These are phyloP conservation scores for Sarcophaga rosellei DNA, from an alignment of 2,888 invertebrate species.

Conservation along the genomic window DNA sequence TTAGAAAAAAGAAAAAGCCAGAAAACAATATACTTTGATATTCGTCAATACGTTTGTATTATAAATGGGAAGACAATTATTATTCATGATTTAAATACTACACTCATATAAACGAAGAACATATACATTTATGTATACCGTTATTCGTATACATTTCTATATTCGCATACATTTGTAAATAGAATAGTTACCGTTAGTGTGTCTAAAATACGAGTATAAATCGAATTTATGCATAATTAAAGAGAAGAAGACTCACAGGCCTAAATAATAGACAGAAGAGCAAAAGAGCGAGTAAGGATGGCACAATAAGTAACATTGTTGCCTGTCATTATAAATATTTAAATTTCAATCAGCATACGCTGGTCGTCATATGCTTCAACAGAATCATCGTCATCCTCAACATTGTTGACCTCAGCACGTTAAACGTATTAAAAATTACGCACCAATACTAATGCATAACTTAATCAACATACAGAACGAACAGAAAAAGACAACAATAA, in stretches of 20 bases:
- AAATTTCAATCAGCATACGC: constrained; percentile 66
- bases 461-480: neutral
- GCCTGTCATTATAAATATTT: constrained; percentile 64
- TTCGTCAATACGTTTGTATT: constrained; percentile 4
- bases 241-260: neutral
- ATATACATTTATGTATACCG: too few relatives aligned
- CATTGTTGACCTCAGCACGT: neutral
- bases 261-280: neutral
- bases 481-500: neutral
- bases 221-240: constrained; percentile 50
- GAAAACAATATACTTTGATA: neutral
- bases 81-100: neutral
- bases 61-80: neutral
- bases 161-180: neutral
- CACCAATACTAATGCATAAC: constrained; percentile 7
- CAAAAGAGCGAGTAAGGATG: neutral
- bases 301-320: constrained; percentile 22
- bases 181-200: neutral
- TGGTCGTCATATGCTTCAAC: constrained; percentile 27
- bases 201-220: constrained; percentile 21
- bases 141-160: neutral
- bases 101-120: too few relatives aligned
- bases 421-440: constrained; percentile 12
- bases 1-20: neutral
- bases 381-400: neutral